Base-by-base conservation (phyloP, 2,797 vertebrate species). In the Gymnothorax javanicus region DNA sequence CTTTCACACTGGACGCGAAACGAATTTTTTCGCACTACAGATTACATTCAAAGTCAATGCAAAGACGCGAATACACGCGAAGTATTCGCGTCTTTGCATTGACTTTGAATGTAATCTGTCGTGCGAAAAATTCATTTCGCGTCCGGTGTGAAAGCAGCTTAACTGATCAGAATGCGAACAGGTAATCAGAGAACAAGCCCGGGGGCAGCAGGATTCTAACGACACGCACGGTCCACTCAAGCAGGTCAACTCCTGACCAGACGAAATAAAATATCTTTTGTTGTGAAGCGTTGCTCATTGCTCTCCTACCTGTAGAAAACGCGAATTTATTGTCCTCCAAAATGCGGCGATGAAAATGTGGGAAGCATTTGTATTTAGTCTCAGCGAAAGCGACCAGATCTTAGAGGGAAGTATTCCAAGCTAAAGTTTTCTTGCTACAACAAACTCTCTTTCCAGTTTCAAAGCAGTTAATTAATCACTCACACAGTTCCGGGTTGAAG, bases 401-500 rank as follows among this genome's bases (percentile, higher is more conserved):
- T 86, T 85, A 69, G 67, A 27, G 9, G n/a, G 52, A 67, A 79
- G 20, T 73, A 71, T 86, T 83, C 56, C 82, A 86, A 54, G 15
- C 23, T 71, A 6, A 75, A 6, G 23, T 79, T 87, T 87, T 88
- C 85, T 85, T 27, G 58, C 71, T 83, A 87, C 59, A 71, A 59
- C 81, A 77, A 71, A 89, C 89, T 87, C 87, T 87, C 69, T 85
- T 50, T 20, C 86, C 23, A 89, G 82, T 84, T 90, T 90, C 90
- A 85, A 82, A 87, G 87, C 84, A 86, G 7, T 52, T 91, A 87
- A 92, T 91, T 91, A 89, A 90, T 90, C 88, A 59, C 86, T 89
- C 89, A 89, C 90, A 89, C 89, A 93, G 93, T 96, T 96, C 96
- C 95, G 95, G 95, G 96, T 96, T 95, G 92, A 92, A 33, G 50